phyloP scores from a whole-genome alignment of 2,113 vertebrate species.

The Physeter macrocephalus region DNA sequence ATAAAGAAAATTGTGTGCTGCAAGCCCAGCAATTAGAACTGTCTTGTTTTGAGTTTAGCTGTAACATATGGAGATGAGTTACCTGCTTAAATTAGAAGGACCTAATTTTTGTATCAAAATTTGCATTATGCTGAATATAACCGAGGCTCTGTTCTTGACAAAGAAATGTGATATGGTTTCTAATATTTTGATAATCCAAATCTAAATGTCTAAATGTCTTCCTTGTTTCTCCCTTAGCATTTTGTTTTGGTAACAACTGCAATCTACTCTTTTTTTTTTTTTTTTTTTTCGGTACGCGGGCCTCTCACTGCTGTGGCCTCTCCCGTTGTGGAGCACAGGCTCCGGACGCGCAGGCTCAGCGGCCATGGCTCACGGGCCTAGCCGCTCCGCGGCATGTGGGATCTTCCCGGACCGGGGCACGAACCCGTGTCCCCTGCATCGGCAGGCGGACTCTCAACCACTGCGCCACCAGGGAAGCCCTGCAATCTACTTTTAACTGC shows the following conservation, averaged over 20 bases:
- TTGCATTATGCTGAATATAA: not conserved
- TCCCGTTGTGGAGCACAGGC: too few species aligned
- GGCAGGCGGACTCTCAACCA: too few species aligned
- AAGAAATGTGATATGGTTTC: not conserved
- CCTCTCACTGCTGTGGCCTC: too few species aligned
- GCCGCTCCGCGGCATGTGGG: too few species aligned
- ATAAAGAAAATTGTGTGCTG: not conserved
- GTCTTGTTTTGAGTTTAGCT: not conserved
- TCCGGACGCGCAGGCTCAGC: too few species aligned
- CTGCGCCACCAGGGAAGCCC: too few species aligned
- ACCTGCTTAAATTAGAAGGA: not conserved
- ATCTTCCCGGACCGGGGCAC: too few species aligned
- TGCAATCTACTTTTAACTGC: not conserved
- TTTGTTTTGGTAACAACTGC: not conserved
- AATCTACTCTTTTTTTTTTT: conserved; percentile 2
- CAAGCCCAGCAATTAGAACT: not conserved
- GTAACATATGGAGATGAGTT: not conserved
- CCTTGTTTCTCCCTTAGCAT: not conserved
- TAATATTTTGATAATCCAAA: not conserved
- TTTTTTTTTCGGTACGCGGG: too few species aligned
- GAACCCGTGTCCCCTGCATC: too few species aligned
- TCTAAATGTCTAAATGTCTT: not conserved
- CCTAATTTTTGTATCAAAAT: not conserved
- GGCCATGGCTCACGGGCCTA: too few species aligned
- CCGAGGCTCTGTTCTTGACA: not conserved